Evolutionary conservation across 2,113 vertebrate genomes (phyloP).

Genomic region (Ellobius talpinus): DNA sequence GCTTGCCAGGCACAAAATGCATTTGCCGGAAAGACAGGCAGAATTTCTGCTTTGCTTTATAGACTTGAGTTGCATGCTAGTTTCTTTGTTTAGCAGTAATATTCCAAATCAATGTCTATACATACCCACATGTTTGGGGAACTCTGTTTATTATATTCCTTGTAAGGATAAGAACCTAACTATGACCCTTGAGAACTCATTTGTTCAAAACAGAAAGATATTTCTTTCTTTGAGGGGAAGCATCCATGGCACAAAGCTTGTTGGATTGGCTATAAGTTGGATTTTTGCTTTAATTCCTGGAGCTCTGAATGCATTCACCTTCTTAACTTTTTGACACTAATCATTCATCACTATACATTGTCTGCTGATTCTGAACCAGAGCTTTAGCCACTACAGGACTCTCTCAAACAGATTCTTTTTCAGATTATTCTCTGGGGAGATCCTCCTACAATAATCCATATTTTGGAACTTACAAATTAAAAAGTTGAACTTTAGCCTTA

Average conservation of each 20-base stretch:
- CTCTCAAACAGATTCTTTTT: background rate
- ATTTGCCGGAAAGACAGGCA: constrained; percentile 37
- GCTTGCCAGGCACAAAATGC: background rate
- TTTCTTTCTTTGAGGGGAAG: constrained; percentile 18
- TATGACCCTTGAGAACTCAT: background rate
- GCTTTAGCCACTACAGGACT: background rate
- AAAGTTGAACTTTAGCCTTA: background rate
- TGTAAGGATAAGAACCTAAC: background rate
- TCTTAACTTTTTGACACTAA: background rate
- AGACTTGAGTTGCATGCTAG: background rate
- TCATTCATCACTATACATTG: background rate
- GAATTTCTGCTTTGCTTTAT: constrained; percentile 24
- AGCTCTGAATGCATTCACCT: background rate
- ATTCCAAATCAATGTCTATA: background rate
- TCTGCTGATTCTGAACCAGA: constrained; percentile 1
- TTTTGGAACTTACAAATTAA: constrained; percentile 36
- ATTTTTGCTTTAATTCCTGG: background rate
- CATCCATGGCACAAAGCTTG: background rate
- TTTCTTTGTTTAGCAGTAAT: constrained; percentile 34
- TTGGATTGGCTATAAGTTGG: background rate
- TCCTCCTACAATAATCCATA: background rate
- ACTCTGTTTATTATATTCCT: constrained; percentile 26
- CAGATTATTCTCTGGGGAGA: constrained; percentile 14
- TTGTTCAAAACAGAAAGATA: constrained; percentile 52
- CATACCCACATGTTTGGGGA: background rate